These are phyloP conservation scores for Megaleporinus macrocephalus DNA, from an alignment of 2,113 vertebrate genomes.

Conservation along the genomic window DNA sequence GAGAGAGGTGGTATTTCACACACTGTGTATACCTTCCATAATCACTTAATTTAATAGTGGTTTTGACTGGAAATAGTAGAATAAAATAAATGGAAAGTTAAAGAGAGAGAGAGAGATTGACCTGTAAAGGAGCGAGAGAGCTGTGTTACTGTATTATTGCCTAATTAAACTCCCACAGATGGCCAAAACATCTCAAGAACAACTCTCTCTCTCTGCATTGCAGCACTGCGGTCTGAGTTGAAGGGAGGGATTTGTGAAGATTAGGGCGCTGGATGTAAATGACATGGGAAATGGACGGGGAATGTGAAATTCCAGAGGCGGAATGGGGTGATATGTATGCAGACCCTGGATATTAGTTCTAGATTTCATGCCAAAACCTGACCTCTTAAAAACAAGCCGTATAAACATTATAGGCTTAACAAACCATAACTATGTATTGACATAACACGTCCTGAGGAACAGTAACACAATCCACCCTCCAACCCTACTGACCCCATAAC, in stretches of 20 bases:
- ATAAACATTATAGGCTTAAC: too few species aligned
- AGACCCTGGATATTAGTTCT: conserved; percentile 1
- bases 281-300: conserved; percentile 32
- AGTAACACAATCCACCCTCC: too few species aligned
- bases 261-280: conserved; percentile 45
- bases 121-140: conserved; percentile 14
- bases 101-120: not conserved
- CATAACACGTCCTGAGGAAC: too few species aligned
- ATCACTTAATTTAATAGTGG: too few species aligned
- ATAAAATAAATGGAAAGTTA: not conserved
- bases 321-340: not conserved
- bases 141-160: conserved; percentile 30
- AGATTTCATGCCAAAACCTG: not conserved
- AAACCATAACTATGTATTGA: too few species aligned
- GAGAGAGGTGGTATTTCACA: too few species aligned
- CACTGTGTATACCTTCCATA: too few species aligned
- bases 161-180: conserved; percentile 22
- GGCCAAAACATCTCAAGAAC: conserved; percentile 16
- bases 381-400: not conserved
- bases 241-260: conserved; percentile 42
- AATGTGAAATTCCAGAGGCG: conserved; percentile 31
- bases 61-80: not conserved
- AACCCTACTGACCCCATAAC: too few species aligned
- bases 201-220: conserved; percentile 5
- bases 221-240: conserved; percentile 29